Percentiles rank a stretch among this genome's conserved stretches.
These are phyloP conservation scores for Sphenodon punctatus DNA, from an alignment of 2,797 vertebrate species.

Conservation along the genomic window DNA sequence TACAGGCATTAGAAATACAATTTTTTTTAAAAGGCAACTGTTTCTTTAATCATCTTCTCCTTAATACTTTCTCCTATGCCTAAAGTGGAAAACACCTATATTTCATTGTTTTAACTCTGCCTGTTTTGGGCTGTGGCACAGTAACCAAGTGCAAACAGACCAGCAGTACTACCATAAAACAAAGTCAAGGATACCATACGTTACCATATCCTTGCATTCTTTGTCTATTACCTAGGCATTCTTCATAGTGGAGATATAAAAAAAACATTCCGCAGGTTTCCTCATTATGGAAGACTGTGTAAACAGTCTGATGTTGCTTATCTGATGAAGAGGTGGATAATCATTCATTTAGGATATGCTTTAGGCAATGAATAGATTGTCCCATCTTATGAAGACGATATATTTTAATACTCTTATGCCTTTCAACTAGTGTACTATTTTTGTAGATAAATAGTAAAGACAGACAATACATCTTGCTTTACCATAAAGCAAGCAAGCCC, in stretches of 20 bases:
- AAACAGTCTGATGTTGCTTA: slow-evolving; percentile 52
- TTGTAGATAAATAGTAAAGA: slow-evolving; percentile 58
- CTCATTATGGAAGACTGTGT: slow-evolving; percentile 51
- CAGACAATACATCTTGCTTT: slow-evolving; percentile 57
- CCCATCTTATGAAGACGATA: slow-evolving; percentile 73
- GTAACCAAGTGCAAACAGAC: slow-evolving; percentile 62
- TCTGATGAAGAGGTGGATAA: slow-evolving; percentile 56
- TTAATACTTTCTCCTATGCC: slow-evolving; percentile 45
- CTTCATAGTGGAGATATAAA: slow-evolving; percentile 31
- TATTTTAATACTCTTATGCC: slow-evolving; percentile 53
- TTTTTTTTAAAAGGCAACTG: no score
- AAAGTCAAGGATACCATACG: slow-evolving; percentile 49
- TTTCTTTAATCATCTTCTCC: slow-evolving; percentile 62
- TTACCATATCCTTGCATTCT: no score
- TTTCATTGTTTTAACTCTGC: slow-evolving; percentile 56
- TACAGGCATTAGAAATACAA: slow-evolving; percentile 50
- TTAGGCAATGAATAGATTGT: slow-evolving; percentile 60
- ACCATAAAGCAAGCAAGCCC: slow-evolving; percentile 65
- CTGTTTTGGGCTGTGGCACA: slow-evolving; percentile 65
- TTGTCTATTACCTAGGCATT: slow-evolving; percentile 44
- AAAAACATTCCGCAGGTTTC: slow-evolving; percentile 46
- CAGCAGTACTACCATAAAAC: slow-evolving; percentile 38
- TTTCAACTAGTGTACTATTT: slow-evolving; percentile 53
- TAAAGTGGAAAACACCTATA: slow-evolving; percentile 58
- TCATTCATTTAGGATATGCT: slow-evolving; percentile 47